Evolutionary conservation across 1,140 invertebrate genomes (phyloP).

Genomic region (Danaus melanippus): DNA sequence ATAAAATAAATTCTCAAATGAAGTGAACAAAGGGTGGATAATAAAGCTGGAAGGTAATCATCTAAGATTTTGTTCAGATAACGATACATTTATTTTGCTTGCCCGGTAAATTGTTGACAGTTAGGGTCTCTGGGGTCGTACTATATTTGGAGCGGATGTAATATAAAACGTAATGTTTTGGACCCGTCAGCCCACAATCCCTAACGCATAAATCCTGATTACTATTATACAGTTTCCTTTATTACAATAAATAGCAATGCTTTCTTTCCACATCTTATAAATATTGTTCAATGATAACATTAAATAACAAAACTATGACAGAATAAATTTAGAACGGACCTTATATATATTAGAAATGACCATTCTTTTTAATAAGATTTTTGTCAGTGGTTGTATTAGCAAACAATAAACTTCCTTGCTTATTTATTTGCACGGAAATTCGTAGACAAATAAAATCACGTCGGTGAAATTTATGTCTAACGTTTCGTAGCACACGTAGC

Average conservation of each 20-base stretch:
- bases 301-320: too few species aligned
- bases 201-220: conserved; percentile 5
- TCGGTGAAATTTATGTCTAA: conserved; percentile 8
- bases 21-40: conserved; percentile 64
- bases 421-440: not conserved
- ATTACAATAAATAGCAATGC: not conserved
- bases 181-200: conserved; percentile 9
- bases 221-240: not conserved
- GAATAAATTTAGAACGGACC: too few species aligned
- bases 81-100: conserved; percentile 12
- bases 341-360: too few species aligned
- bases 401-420: too few species aligned
- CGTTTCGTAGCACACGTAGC: conserved; percentile 48
- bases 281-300: too few species aligned
- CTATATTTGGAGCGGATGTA: conserved; percentile 10
- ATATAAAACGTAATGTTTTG: conserved; percentile 16
- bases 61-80: conserved; percentile 12
- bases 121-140: conserved; percentile 8
- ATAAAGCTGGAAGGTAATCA: conserved; percentile 45
- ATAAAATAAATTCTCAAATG: conserved; percentile 44
- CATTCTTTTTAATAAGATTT: too few species aligned
- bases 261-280: too few species aligned
- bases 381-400: too few species aligned
- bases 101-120: conserved; percentile 14
- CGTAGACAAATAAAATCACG: conserved; percentile 10